Conservation (phyloP, 2,888 invertebrate genomes). For the Tiliacea aurago region DNA sequence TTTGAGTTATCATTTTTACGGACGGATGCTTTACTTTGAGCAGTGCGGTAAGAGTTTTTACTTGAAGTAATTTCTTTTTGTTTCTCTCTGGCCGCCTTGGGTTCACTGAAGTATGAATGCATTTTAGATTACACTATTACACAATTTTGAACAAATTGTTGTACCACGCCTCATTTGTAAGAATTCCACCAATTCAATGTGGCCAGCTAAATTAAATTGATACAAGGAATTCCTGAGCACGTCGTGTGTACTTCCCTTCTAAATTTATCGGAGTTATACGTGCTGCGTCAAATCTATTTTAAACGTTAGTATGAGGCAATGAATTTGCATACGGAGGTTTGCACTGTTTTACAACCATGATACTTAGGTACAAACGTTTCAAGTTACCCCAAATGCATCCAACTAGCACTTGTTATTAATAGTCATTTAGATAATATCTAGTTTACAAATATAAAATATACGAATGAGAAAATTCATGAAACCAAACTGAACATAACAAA, state of each 20-base stretch:
- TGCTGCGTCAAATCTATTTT: constrained; percentile 81
- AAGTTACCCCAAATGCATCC: constrained; percentile 3
- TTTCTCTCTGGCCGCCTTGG: constrained; percentile 71
- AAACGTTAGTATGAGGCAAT: constrained; percentile 63
- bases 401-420: constrained; percentile 8
- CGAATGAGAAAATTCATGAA: constrained; percentile 17
- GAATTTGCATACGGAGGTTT: constrained; percentile 42
- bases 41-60: constrained; percentile 72
- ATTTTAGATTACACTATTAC: constrained; percentile 62
- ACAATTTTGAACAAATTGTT: constrained; percentile 40
- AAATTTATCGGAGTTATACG: constrained; percentile 70
- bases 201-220: constrained; percentile 66
- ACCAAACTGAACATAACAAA: background rate
- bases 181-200: constrained; percentile 59
- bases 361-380: background rate
- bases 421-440: background rate
- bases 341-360: constrained; percentile 24
- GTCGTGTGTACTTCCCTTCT: constrained; percentile 60
- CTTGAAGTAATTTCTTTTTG: constrained; percentile 71
- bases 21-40: constrained; percentile 84
- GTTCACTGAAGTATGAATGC: constrained; percentile 77
- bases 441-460: constrained; percentile 10
- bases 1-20: constrained; percentile 79
- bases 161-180: constrained; percentile 63
- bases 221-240: constrained; percentile 51